Evolutionary conservation across 2,113 vertebrate species (phyloP).

Genomic region (Chascanopsetta lugubris): DNA sequence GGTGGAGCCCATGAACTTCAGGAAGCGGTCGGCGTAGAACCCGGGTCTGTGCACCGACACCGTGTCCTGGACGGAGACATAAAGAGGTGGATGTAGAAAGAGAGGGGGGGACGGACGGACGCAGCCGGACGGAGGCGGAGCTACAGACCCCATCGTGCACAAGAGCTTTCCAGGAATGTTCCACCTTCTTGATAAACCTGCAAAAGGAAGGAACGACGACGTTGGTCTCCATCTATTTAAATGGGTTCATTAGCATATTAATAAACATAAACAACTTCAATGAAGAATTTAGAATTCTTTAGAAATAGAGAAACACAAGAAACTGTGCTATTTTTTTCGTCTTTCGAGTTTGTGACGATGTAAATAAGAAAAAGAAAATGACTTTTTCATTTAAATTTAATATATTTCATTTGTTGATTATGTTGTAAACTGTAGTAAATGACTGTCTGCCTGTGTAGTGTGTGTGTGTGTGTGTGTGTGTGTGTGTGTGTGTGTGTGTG

Average conservation of each 20-base stretch:
- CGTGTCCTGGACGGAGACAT: slow-evolving; percentile 84
- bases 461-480: background rate
- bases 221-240: too few relatives aligned
- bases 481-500: background rate
- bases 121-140: background rate
- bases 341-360: background rate
- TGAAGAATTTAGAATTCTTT: too few relatives aligned
- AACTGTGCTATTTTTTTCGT: too few relatives aligned
- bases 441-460: too few relatives aligned
- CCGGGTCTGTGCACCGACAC: slow-evolving; percentile 94
- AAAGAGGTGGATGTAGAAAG: background rate
- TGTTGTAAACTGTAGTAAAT: too few relatives aligned
- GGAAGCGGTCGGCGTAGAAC: slow-evolving; percentile 95
- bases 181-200: slow-evolving; percentile 96
- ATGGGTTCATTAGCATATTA: too few relatives aligned
- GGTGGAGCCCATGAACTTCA: slow-evolving; percentile 93
- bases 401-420: too few relatives aligned
- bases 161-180: slow-evolving; percentile 98
- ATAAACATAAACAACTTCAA: too few relatives aligned
- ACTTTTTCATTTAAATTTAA: too few relatives aligned
- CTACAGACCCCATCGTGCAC: slow-evolving; percentile 91
- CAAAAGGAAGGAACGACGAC: too few relatives aligned
- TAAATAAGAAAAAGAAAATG: too few relatives aligned
- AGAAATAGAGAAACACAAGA: too few relatives aligned
- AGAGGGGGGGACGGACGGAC: background rate